Evolutionary conservation across 2,797 vertebrate genomes (phyloP), one percentile per base, ranked within the genome.

Genomic region (Melanotaenia boesemani): DNA sequence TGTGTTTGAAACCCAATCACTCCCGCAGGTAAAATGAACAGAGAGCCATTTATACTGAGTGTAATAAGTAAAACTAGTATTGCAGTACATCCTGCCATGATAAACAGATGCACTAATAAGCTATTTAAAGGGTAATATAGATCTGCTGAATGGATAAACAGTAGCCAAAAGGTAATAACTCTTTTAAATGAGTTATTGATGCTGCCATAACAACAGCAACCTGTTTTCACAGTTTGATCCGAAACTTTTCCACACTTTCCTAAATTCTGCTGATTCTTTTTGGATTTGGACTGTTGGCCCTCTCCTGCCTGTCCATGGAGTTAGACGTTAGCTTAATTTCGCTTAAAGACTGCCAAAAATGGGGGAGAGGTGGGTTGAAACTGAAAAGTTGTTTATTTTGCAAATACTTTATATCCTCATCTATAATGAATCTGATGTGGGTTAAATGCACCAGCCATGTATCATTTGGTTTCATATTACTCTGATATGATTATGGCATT

Each of bases 61-160:
- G 36, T 75, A 70, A 79, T 59, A 37, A 50, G 16, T 67, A 60
- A 63, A 24, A 67, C 50, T 57, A 63, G 22, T 69, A 13, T 61
- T 41, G 46, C 67, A 52, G 15, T 75, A 61, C 26, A 75, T 75
- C 63, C 34, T 62, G 22, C 28, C 26, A n/a, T 22, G 26, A 80
- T 59, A 48, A 72, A 72, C 63, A 46, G 56, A 16, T 0, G 0
- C 63, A 78, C 77, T 81, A 82, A 81, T 85, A 76, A 81, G 52
- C 26, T 69, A 83, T 78, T 83, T 74, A 32, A 62, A 83, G 58
- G 41, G 63, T 72, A 73, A 82, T 82, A 67, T 55, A 82, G 71
- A 77, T 83, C 68, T 67, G 68, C 39, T 52, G 41, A 76, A 72
- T 72, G 36, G 36, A 24, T 61, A 61, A 69, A 39, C 26, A 41